Conservation (phyloP, 2,888 invertebrate species). For the Terebella lapidaria region DNA sequence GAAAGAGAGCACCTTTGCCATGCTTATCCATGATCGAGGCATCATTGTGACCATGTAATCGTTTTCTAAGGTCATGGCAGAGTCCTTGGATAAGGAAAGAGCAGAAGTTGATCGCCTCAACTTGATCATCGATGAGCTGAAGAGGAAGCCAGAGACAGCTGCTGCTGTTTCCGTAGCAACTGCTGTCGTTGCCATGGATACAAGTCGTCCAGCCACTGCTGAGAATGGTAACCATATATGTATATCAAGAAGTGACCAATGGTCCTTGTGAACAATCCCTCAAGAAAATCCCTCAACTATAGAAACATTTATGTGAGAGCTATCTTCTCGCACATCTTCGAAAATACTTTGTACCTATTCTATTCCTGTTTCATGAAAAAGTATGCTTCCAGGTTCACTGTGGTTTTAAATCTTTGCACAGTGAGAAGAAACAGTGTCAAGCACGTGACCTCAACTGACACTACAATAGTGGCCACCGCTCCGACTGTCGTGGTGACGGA, state of each 20-base stretch:
- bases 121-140: constrained; percentile 17
- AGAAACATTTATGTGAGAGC: background rate
- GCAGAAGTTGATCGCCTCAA: constrained; percentile 22
- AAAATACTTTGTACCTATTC: background rate
- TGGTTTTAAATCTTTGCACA: background rate
- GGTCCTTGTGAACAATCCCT: too few species aligned
- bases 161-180: constrained; percentile 19
- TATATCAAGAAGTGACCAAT: too few species aligned
- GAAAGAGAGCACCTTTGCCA: too few species aligned
- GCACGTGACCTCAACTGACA: too few species aligned
- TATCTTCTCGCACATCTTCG: background rate
- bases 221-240: too few species aligned
- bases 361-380: background rate
- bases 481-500: constrained; percentile 16
- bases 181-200: background rate
- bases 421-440: too few species aligned
- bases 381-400: background rate
- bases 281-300: too few species aligned
- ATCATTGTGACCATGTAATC: too few species aligned
- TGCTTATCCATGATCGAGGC: too few species aligned
- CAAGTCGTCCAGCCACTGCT: too few species aligned
- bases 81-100: constrained; percentile 27
- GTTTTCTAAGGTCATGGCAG: constrained; percentile 3
- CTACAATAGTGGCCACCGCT: too few species aligned
- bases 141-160: constrained; percentile 5